Evolutionary conservation across 2,888 invertebrate species (phyloP).

Genomic region (Lathronympha strigana): DNA sequence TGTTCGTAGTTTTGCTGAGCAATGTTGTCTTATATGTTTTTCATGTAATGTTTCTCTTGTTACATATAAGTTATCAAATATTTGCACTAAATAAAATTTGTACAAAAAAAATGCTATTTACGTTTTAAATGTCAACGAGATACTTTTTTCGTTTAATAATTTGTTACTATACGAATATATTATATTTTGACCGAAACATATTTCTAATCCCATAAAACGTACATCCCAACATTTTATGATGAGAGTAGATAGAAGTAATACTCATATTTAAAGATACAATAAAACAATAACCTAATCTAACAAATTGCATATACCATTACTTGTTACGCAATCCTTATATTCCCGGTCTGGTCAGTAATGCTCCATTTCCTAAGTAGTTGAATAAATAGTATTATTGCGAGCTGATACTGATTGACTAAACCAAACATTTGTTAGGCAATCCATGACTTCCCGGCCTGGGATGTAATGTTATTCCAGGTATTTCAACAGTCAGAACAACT

Average conservation of each 20-base stretch:
- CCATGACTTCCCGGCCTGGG: background rate
- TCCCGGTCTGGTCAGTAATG: background rate
- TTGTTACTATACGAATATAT: too few species aligned
- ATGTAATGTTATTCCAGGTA: conserved; percentile 2
- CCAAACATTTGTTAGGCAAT: background rate
- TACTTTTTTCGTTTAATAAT: too few species aligned
- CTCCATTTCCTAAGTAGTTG: conserved; percentile 1
- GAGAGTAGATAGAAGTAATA: too few species aligned
- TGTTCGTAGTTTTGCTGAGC: background rate
- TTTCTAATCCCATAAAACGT: too few species aligned
- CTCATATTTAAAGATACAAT: background rate
- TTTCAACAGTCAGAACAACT: background rate
- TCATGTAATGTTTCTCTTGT: too few species aligned
- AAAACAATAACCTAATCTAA: background rate
- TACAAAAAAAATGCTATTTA: too few species aligned
- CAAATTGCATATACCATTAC: background rate
- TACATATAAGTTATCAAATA: too few species aligned
- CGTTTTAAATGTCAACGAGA: too few species aligned
- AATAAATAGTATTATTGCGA: conserved; percentile 1
- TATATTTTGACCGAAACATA: too few species aligned
- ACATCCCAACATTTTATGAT: too few species aligned
- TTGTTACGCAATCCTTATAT: background rate
- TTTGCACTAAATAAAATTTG: too few species aligned
- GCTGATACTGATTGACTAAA: conserved; percentile 2
- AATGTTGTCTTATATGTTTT: background rate